Evolutionary conservation across 2,888 invertebrate genomes (phyloP).

Genomic region (Drosophila macrothrix): DNA sequence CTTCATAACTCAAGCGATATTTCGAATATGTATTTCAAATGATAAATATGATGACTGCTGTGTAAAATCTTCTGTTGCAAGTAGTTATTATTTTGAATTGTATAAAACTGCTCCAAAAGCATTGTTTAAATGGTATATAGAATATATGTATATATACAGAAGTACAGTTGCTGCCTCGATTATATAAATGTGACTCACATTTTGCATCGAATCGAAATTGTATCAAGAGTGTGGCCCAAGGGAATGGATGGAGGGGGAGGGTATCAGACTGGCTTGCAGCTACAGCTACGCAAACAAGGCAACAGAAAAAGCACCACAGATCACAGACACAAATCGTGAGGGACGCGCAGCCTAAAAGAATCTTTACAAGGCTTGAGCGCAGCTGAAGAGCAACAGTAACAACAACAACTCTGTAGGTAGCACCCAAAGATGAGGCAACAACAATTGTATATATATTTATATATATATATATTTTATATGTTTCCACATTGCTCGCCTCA

Average conservation of each 20-base stretch:
- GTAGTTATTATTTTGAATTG: background rate
- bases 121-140: background rate
- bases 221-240: slow-evolving; percentile 6
- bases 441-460: slow-evolving; percentile 23
- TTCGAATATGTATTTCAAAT: background rate
- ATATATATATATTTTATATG: slow-evolving; percentile 1
- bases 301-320: slow-evolving; percentile 16
- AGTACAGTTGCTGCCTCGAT: slow-evolving; percentile 38
- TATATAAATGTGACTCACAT: slow-evolving; percentile 22
- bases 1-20: background rate
- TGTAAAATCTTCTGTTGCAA: background rate
- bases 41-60: background rate
- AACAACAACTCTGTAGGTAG: slow-evolving; percentile 6
- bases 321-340: slow-evolving; percentile 36
- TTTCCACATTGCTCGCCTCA: slow-evolving; percentile 56
- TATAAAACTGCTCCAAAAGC: background rate
- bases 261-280: slow-evolving; percentile 8
- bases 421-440: slow-evolving; percentile 32
- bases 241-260: too few species aligned
- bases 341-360: slow-evolving; percentile 45
- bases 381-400: slow-evolving; percentile 43
- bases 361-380: slow-evolving; percentile 50
- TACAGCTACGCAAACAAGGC: slow-evolving; percentile 40
- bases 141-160: background rate
- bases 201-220: slow-evolving; percentile 40